A percentile compares a stretch with the other conserved stretches of the same genome.
phyloP scores from a whole-genome alignment of 2,888 invertebrate species.

The Philaethria dido region DNA sequence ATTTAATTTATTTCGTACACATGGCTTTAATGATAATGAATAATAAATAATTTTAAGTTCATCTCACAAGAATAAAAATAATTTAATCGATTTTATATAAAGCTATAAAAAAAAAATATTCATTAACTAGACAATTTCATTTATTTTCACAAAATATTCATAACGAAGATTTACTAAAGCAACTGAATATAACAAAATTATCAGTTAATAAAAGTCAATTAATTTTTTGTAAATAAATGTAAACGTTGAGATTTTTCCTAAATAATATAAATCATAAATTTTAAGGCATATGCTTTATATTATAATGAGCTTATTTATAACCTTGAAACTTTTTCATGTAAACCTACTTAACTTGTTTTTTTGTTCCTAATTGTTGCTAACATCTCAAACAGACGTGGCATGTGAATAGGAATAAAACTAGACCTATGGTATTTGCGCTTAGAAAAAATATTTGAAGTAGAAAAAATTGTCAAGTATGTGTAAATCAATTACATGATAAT shows the following conservation, averaged over 20 bases:
- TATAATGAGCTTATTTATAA: background rate
- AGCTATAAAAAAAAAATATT: too few species aligned
- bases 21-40: too few species aligned
- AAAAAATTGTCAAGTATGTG: constrained; percentile 11
- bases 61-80: too few species aligned
- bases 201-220: background rate
- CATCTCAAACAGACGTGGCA: background rate
- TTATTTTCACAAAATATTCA: too few species aligned
- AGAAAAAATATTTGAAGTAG: constrained; percentile 11
- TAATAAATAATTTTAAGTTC: too few species aligned
- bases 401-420: background rate
- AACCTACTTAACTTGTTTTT: background rate
- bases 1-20: background rate
- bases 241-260: background rate
- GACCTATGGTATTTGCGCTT: background rate
- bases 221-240: background rate
- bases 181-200: too few species aligned
- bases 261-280: background rate
- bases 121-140: too few species aligned
- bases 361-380: background rate
- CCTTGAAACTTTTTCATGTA: background rate
- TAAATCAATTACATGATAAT: background rate
- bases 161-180: too few species aligned
- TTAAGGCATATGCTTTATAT: background rate
- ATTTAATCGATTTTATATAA: too few species aligned